Base-by-base conservation (phyloP, 2,113 vertebrate genomes). In the Platichthys stellatus region DNA sequence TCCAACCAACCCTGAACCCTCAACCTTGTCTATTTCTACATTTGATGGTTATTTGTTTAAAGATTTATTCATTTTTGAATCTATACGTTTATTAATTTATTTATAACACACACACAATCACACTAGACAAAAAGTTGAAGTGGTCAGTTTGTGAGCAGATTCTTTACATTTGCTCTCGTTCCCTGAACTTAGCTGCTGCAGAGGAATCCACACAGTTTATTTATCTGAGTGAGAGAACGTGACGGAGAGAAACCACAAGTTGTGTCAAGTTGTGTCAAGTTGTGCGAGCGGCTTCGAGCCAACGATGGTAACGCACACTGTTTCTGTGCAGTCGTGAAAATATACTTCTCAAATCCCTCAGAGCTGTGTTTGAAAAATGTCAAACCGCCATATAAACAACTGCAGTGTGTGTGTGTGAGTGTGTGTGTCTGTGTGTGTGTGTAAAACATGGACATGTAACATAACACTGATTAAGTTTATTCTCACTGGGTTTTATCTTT, bases 191-290 rank as follows among this genome's bases (percentile, higher is more conserved):
- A 18, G 4, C 1, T 5, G 47, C 47, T 17, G 47, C 47, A n/a
- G 53, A 54, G 53, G 21, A 21, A 54, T 54, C n/a, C 9, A 59
- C 5, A 13, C 54, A 10, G 1, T 49, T 49, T 49, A 15, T 5
- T 20, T 60, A 51, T 31, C 57, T 17, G 28, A 8, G 47, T 11
- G 63, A 5, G 63, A 13, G 15, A 60, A 66, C 49, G 65, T 20
- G 51, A 47, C 38, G 17, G 15, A 31, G 10, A 63, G 49, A 79
- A 76, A 72, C 63, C 72, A 35, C 60, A 38, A 28, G 47, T 49
- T 61, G 49, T 17, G 18, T 45, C 49, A 24, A 28, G 47, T 49
- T 62, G 51, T 17, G 18, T 45, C 49, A 24, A 24, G 24, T 24
- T 51, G 54, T n/a, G 35, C 4, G 15, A 21, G 14, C 45, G 45